Evolutionary conservation across 2,797 vertebrate genomes (phyloP).

Genomic region (Apogon hyalosoma): DNA sequence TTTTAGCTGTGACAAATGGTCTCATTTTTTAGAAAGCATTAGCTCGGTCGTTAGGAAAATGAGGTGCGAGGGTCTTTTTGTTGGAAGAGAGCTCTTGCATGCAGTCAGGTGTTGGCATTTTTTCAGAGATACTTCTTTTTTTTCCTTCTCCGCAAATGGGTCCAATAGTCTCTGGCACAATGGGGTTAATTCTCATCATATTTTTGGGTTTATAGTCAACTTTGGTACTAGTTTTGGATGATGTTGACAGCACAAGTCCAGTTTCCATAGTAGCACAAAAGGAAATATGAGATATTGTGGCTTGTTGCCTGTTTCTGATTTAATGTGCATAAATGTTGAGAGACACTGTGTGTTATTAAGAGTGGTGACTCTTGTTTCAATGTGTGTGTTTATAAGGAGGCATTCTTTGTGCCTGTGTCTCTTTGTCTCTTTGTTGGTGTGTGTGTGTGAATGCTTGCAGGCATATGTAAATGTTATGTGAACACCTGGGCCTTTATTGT

Average conservation of each 20-base stretch:
- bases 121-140: conserved; percentile 44
- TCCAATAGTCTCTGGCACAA: conserved; percentile 45
- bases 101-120: conserved; percentile 14
- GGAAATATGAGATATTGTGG: conserved; percentile 41
- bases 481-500: conserved; percentile 22
- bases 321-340: conserved; percentile 55
- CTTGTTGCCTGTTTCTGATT: conserved; percentile 58
- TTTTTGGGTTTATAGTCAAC: conserved; percentile 29
- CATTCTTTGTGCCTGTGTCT: not conserved
- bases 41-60: conserved; percentile 52
- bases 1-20: conserved; percentile 63
- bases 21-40: conserved; percentile 53
- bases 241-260: conserved; percentile 38
- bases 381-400: not conserved
- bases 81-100: conserved; percentile 15
- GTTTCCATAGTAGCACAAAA: conserved; percentile 62
- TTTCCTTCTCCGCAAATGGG: conserved; percentile 27
- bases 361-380: conserved; percentile 19
- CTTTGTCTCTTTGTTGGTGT: conserved; percentile 8
- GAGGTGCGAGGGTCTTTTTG: conserved; percentile 43
- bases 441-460: not conserved
- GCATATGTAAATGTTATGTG: conserved; percentile 19
- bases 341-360: conserved; percentile 40
- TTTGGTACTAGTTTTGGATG: conserved; percentile 46
- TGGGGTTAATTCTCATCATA: conserved; percentile 43